Conservation (phyloP, 2,888 invertebrate genomes). For the Frankliniella intonsa region DNA sequence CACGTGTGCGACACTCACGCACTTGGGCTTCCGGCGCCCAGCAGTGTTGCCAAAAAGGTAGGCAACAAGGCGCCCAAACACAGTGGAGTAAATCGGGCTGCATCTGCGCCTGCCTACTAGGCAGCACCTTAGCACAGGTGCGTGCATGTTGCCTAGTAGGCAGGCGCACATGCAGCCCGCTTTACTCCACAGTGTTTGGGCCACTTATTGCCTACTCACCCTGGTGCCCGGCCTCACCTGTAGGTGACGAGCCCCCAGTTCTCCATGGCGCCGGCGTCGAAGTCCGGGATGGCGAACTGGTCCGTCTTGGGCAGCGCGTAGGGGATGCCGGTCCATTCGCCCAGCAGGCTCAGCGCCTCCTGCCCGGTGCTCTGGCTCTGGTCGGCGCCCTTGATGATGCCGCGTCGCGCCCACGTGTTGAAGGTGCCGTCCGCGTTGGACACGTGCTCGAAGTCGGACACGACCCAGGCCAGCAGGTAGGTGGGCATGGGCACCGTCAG, state of each 20-base stretch:
- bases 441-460: constrained; percentile 63
- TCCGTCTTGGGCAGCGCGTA: constrained; percentile 80
- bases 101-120: too few relatives aligned
- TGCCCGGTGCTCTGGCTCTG: constrained; percentile 73
- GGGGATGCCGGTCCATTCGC: constrained; percentile 63
- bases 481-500: constrained; percentile 86
- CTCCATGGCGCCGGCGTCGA: constrained; percentile 84
- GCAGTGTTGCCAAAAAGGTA: too few relatives aligned
- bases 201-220: too few relatives aligned
- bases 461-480: constrained; percentile 79
- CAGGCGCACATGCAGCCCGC: too few relatives aligned
- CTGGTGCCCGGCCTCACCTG: too few relatives aligned
- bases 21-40: too few relatives aligned
- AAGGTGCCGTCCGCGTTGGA: constrained; percentile 42
- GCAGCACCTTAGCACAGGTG: too few relatives aligned
- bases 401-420: constrained; percentile 64
- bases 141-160: too few relatives aligned
- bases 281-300: constrained; percentile 88
- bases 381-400: constrained; percentile 65
- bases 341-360: constrained; percentile 66
- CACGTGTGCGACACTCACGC: too few relatives aligned
- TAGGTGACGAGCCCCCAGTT: constrained; percentile 82
- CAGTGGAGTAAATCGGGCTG: too few relatives aligned
- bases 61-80: too few relatives aligned
- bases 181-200: too few relatives aligned